These are phyloP conservation scores for human DNA, from an alignment of 2,113 vertebrate genomes.

Conservation along the genomic window GRCh38 chr5:178470001-178470500, in stretches of 20 bases:
- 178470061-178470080: neutral
- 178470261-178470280: neutral
- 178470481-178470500: neutral
- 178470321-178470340: neutral
- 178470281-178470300: neutral
- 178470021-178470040: neutral
- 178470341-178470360: rapidly evolving
- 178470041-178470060: neutral
- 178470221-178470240: neutral
- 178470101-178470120: neutral
- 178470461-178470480: neutral
- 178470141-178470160: neutral
- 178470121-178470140: neutral
- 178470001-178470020: neutral
- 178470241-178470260: neutral
- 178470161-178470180: neutral
- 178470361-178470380: neutral
- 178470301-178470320: neutral
- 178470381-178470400: neutral
- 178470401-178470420: neutral
- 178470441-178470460: neutral
- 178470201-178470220: neutral
- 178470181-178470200: neutral
- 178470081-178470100: neutral
- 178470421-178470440: neutral